phyloP scores from a whole-genome alignment of 2,797 vertebrate genomes.

The Antennarius maculatus region DNA sequence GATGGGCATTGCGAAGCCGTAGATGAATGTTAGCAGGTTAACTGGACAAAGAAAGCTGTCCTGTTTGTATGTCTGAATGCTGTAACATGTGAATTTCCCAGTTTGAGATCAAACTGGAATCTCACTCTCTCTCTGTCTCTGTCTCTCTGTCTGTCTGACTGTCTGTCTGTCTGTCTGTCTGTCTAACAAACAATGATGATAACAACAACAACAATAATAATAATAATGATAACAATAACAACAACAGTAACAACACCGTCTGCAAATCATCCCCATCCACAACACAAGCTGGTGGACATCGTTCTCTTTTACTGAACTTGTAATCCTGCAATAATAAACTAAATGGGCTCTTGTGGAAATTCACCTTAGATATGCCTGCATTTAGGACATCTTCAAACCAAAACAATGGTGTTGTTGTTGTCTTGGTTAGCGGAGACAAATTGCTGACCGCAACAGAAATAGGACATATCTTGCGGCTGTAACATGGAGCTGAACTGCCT shows the following conservation, averaged over 20 bases:
- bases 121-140: no score
- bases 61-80: no score
- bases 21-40: no score
- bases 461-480: conserved; percentile 32
- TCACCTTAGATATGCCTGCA: not conserved
- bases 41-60: no score
- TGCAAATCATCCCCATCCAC: not conserved
- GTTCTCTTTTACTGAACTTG: not conserved
- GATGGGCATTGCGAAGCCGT: no score
- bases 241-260: not conserved
- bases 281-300: not conserved
- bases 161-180: no score
- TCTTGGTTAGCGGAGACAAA: conserved; percentile 35
- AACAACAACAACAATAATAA: no score
- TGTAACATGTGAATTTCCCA: no score
- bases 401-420: conserved; percentile 33
- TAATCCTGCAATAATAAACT: not conserved
- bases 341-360: conserved; percentile 10
- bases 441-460: conserved; percentile 24
- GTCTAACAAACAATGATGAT: no score
- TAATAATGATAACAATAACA: not conserved
- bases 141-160: no score
- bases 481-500: conserved; percentile 30
- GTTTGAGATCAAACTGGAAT: no score
- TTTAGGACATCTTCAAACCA: conserved; percentile 13